Evolutionary conservation across 2,113 vertebrate genomes (phyloP), one percentile per base, ranked within the genome.

Genomic region (Ancistrus triradiatus): DNA sequence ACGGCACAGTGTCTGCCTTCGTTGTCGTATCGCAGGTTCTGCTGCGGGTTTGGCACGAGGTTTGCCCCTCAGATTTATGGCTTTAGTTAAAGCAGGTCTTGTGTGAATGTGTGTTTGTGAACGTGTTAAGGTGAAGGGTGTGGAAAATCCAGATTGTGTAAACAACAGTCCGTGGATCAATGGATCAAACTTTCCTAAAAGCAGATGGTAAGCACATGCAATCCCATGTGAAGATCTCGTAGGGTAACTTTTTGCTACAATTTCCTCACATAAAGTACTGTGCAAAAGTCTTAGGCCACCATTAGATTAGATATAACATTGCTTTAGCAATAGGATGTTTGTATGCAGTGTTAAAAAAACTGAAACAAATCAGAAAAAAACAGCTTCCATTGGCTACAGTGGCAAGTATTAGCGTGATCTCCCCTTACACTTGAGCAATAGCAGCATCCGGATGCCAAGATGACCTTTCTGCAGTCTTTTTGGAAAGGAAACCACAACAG

Each of bases 201-300:
- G 4, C 55, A 58, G 40, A 42, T 58, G 55, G 55, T 27, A 25
- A 40, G 37, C 55, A 58, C 25, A n/a, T 58, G 55, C 37, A 18
- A 38, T 58, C 35, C 25, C 37, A 15, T 27, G n/a, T 22, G 14
- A 27, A 13, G 35, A 7, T 24, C 21, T 6, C 24, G 53, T 22
- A 14, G 24, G 40, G 21, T 27, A 8, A 14, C 55, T n/a, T 58
- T 15, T 17, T 55, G 17, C 11, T 55, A 6, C 35, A 18, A 22
- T 55, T 55, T 55, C 51, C n/a, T 55, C 7, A 22, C 51, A 37
- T n/a, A 22, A n/a, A n/a, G n/a, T n/a, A n/a, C n/a, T n/a, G n/a
- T n/a, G n/a, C n/a, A n/a, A n/a, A n/a, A n/a, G n/a, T n/a, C n/a
- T n/a, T n/a, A n/a, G n/a, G n/a, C n/a, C n/a, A n/a, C n/a, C n/a